Conservation (phyloP, 2,113 vertebrate species). For the Aptenodytes patagonicus region DNA sequence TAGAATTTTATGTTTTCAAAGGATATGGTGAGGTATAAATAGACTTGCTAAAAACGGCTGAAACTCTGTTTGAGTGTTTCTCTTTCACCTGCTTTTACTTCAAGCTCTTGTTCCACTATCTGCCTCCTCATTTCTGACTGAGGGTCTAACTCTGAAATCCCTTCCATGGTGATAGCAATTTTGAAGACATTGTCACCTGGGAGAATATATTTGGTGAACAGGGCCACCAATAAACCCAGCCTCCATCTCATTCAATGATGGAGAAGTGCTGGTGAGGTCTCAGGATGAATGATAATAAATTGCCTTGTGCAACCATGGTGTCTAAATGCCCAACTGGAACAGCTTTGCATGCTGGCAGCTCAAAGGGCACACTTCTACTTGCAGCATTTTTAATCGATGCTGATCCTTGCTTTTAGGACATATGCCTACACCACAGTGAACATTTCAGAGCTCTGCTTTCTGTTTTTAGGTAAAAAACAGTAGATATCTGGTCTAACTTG, state of each 20-base stretch:
- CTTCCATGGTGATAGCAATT: not conserved
- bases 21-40: slow-evolving; percentile 59
- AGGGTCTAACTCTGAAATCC: not conserved
- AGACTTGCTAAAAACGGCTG: slow-evolving; percentile 31
- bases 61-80: slow-evolving; percentile 52
- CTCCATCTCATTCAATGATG: not conserved
- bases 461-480: slow-evolving; percentile 26
- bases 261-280: not conserved
- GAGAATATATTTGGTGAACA: not conserved
- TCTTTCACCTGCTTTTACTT: slow-evolving; percentile 58
- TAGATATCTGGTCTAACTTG: not conserved
- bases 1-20: slow-evolving; percentile 67
- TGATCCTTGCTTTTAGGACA: not conserved
- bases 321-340: not conserved
- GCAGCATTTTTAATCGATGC: not conserved
- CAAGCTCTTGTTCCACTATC: not conserved
- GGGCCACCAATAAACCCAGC: not conserved
- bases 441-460: not conserved
- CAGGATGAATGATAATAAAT: not conserved
- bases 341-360: not conserved
- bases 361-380: not conserved
- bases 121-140: not conserved
- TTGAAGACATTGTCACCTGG: not conserved
- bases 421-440: not conserved
- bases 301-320: not conserved